Conservation (phyloP, 2,113 vertebrate genomes). For the Caloenas nicobarica region DNA sequence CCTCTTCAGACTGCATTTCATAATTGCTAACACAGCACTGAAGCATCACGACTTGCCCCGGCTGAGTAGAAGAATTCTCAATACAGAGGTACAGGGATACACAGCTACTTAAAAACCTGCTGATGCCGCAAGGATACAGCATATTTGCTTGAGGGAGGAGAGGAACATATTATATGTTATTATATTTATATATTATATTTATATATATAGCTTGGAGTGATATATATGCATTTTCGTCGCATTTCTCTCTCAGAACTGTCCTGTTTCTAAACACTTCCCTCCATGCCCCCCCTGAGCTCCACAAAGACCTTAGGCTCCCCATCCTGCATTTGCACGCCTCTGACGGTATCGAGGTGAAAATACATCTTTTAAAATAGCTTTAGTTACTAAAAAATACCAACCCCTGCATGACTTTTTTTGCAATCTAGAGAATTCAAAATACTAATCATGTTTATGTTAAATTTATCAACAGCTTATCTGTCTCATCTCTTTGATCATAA, state of each 20-base stretch:
- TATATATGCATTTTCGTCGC: background rate
- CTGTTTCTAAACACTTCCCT: background rate
- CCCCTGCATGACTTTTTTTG: background rate
- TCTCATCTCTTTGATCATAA: background rate
- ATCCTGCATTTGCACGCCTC: background rate
- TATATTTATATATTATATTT: too few species aligned
- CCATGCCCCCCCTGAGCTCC: accelerated
- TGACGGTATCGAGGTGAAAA: background rate
- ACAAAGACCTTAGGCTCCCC: background rate
- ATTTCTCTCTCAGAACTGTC: background rate
- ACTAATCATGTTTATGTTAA: background rate
- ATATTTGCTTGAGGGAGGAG: background rate
- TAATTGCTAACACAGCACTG: background rate
- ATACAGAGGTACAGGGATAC: background rate
- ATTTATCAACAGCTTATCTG: background rate
- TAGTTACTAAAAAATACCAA: background rate
- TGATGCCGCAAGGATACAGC: background rate
- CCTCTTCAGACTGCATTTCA: background rate
- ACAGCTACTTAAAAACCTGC: background rate
- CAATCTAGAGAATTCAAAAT: background rate
- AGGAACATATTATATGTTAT: too few species aligned
- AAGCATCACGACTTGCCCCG: background rate
- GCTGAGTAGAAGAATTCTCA: background rate
- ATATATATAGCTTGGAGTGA: background rate
- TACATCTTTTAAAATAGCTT: background rate